Evolutionary conservation across 2,797 vertebrate genomes (phyloP), one percentile per base, ranked within the genome.

Genomic region (Melanotaenia nigrans): DNA sequence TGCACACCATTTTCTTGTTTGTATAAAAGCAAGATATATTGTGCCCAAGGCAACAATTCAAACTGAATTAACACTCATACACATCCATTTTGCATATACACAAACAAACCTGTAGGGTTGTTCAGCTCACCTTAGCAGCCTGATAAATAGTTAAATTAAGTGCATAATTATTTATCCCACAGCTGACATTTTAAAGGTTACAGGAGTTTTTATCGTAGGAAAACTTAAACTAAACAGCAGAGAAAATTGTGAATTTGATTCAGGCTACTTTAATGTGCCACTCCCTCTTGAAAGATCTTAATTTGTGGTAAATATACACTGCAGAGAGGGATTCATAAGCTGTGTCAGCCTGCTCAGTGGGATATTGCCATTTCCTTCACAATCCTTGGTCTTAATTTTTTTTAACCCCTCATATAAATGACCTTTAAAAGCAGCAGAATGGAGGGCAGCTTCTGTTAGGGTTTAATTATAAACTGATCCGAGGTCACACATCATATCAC

Each of bases 391-490:
- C 49, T 56, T 63, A 24, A 66, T 36, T 36, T 61, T 13, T 13
- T n/a, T 2, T 25, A 61, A 45, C 61, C 24, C 42, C 57, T 88
- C 69, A 61, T 85, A 71, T 67, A 66, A 36, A 64, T 68, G 82
- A 89, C 91, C 84, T 91, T 91, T 88, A 80, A 82, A 87, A 47
- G 8, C 60, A 78, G 63, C 77, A 69, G 73, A 73, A 49, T 71
- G 68, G 73, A 87, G 73, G 78, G 77, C 86, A 76, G 81, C 82
- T 78, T 85, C 71, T 83, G 80, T 79, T 77, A 69, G 45, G 81
- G 72, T 87, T 86, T 90, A 88, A 91, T 91, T 86, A 90, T 81
- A 82, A 88, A 76, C 68, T 77, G 80, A 83, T 86, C 87, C 3
- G 24, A 82, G 84, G 88, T 90, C 81, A 68, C 81, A 68, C 56